These are phyloP conservation scores for Cygnus olor DNA, from an alignment of 2,797 vertebrate species.

Conservation along the genomic window DNA sequence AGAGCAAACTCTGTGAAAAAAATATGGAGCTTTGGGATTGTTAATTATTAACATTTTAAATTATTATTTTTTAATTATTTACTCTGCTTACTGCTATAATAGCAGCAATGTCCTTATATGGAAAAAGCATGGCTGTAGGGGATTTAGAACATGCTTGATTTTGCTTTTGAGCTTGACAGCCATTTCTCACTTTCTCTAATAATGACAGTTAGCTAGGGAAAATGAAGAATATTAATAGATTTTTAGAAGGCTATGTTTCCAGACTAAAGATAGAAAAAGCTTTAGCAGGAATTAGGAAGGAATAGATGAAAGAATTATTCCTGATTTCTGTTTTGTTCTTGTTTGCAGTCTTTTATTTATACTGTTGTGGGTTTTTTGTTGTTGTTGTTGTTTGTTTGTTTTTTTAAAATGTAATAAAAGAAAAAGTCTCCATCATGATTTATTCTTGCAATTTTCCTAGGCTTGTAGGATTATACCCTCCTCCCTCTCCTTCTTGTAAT, in stretches of 20 bases:
- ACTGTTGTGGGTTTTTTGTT: background rate
- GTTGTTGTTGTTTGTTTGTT: no score
- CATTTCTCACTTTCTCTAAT: slow-evolving; percentile 66
- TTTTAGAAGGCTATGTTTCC: slow-evolving; percentile 34
- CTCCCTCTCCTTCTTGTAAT: slow-evolving; percentile 41
- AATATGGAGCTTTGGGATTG: slow-evolving; percentile 10
- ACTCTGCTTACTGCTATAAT: slow-evolving; percentile 49
- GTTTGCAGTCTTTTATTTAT: slow-evolving; percentile 70
- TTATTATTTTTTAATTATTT: slow-evolving; percentile 69
- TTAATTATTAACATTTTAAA: slow-evolving; percentile 73
- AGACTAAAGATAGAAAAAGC: slow-evolving; percentile 54
- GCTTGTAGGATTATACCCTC: slow-evolving; percentile 66
- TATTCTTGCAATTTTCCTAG: slow-evolving; percentile 64
- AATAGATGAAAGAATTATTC: background rate
- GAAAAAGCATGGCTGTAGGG: slow-evolving; percentile 51
- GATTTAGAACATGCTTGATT: slow-evolving; percentile 52
- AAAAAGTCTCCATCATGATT: slow-evolving; percentile 64
- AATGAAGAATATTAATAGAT: slow-evolving; percentile 72
- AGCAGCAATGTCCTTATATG: slow-evolving; percentile 50
- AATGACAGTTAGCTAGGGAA: slow-evolving; percentile 62
- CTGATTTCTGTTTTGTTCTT: slow-evolving; percentile 9
- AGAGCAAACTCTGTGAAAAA: background rate
- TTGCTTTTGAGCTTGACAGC: slow-evolving; percentile 69
- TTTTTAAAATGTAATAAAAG: slow-evolving; percentile 63
- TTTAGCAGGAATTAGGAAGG: slow-evolving; percentile 6